Base-by-base conservation (phyloP, 2,888 invertebrate genomes). In the Lithophane ornitopus region DNA sequence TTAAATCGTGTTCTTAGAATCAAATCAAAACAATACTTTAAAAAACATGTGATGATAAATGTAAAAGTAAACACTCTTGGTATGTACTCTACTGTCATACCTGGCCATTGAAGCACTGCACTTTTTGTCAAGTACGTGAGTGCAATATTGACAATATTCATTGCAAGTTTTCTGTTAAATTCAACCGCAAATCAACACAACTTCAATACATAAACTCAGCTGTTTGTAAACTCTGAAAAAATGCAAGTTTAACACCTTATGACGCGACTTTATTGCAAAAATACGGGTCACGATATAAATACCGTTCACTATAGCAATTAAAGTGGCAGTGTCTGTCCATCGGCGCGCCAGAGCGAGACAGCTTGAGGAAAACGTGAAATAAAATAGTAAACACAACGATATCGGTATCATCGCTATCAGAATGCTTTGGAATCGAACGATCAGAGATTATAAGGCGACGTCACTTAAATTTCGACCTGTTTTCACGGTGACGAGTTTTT, bases 331-430 rank as follows among this genome's bases (percentile, higher is more conserved):
- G 80, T 85, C 86, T 86, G 78, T 77, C 81, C 82, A 46, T 56
- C 81, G 69, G 73, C 77, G 87, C 76, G 90, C 74, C 78, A 78
- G 93, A 95, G 90, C 80, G 93, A 90, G 95, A 95, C 61, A 68
- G 93, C 80, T 87, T 95, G 96, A 96, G 96, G 96, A 96, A 93
- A 96, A 95, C 93, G 93, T 93, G 93, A 88, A 93, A 91, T 90
- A 91, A 92, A 92, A 94, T 92, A 91, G 93, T 93, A 93, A 93
- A 93, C 88, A 90, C 89, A 84, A 88, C 84, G 88, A 88, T 89
- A 91, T 91, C 89, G 88, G 86, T 89, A 89, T 87, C 87, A 88
- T 87, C 87, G 85, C 80, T 88, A 89, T 86, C 89, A 89, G 84
- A 89, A 89, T 80, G 79, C 85, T 85, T 89, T 82, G 81, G 74